Conservation (phyloP, 2,113 vertebrate species). For the Fulmarus glacialis region DNA sequence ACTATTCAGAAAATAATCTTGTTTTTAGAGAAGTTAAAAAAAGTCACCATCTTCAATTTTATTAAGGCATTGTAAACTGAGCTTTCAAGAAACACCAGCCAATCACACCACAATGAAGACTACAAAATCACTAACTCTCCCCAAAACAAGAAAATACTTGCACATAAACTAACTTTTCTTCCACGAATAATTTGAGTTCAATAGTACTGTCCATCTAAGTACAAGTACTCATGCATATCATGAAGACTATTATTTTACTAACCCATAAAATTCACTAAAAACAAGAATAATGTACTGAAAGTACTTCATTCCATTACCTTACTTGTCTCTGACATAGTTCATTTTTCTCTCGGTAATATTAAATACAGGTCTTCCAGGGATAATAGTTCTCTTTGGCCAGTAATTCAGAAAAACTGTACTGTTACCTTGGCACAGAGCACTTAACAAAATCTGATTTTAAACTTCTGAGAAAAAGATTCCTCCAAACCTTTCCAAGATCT, state of each 20-base stretch:
- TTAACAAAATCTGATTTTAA: neutral
- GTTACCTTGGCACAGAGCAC: neutral
- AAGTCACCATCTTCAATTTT: neutral
- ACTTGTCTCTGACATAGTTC: neutral
- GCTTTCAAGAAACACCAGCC: neutral
- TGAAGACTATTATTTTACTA: neutral
- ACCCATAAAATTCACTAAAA: neutral
- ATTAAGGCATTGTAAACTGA: neutral
- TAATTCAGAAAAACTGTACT: neutral
- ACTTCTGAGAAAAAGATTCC: neutral
- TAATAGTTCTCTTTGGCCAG: neutral
- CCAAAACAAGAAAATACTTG: neutral
- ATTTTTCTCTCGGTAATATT: constrained; percentile 6
- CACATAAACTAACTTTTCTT: neutral
- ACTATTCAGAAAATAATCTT: neutral
- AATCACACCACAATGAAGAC: neutral
- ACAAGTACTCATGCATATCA: neutral
- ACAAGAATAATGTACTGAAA: constrained; percentile 9
- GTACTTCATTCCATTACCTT: neutral
- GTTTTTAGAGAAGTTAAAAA: neutral
- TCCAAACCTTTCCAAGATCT: neutral
- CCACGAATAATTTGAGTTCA: neutral
- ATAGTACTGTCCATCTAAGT: neutral
- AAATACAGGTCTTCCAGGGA: neutral
- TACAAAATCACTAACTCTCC: neutral